Percentiles rank a stretch among this genome's conserved stretches.
Evolutionary conservation across 23 tunicate genomes (phyloP).

Genomic region (Halocynthia roretzi): DNA sequence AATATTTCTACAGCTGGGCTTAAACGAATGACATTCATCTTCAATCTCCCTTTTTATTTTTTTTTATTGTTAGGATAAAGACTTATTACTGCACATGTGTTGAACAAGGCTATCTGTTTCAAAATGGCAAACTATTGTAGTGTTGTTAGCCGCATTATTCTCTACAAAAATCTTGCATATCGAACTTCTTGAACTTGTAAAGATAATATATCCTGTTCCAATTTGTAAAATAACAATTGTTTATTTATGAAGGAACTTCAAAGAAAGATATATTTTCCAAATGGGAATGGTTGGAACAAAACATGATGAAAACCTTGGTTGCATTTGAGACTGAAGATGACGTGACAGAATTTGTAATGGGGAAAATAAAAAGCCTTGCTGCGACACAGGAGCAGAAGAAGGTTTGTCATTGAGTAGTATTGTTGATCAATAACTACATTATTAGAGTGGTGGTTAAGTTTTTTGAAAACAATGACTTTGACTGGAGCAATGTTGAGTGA

Average conservation of each 20-base stretch:
- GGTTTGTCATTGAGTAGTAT: background rate
- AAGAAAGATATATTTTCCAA: conserved; percentile 50
- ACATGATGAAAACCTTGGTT: conserved; percentile 72
- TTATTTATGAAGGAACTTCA: conserved; percentile 54
- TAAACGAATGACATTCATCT: no score
- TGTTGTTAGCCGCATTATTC: no score
- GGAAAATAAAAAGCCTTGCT: conserved; percentile 78
- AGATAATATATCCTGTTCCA: background rate
- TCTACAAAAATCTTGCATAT: no score
- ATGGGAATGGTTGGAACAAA: conserved; percentile 92
- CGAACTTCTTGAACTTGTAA: background rate
- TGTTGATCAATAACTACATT: background rate
- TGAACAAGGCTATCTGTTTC: background rate
- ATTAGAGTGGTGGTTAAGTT: background rate
- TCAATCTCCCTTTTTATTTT: no score
- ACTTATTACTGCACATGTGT: no score
- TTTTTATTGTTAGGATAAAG: no score
- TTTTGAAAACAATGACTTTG: background rate
- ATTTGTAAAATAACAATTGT: no score
- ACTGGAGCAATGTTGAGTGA: no score
- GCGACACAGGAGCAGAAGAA: conserved; percentile 46
- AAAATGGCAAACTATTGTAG: background rate
- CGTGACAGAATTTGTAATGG: conserved; percentile 81
- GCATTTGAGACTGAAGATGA: conserved; percentile 79
- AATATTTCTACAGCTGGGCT: no score